Conservation (phyloP, 2,888 invertebrate species). For the Tiphia femorata region DNA sequence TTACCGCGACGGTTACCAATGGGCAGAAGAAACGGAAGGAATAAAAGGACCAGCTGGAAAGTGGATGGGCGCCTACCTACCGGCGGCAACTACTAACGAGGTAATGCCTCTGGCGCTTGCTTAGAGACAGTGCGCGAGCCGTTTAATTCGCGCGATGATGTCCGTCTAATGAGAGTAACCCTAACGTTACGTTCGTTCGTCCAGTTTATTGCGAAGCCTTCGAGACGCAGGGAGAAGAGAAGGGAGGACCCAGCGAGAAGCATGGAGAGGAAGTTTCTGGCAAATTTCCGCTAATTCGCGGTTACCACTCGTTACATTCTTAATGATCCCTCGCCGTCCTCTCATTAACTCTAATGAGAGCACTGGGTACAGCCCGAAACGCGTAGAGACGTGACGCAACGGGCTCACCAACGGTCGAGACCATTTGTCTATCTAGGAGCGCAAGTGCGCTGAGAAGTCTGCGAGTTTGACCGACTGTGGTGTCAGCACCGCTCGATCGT, state of each 20-base stretch:
- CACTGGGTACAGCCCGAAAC: constrained; percentile 15
- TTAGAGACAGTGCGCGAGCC: not conserved
- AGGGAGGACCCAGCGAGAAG: too few relatives aligned
- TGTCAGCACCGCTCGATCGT: too few relatives aligned
- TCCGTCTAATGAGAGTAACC: not conserved
- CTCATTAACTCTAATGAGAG: constrained; percentile 36
- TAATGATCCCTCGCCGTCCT: constrained; percentile 26
- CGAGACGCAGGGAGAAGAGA: too few relatives aligned
- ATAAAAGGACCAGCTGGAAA: too few relatives aligned
- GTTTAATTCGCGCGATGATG: not conserved
- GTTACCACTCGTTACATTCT: constrained; percentile 22
- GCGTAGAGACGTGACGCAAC: constrained; percentile 25
- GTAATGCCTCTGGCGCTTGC: not conserved
- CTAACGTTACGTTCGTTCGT: not conserved
- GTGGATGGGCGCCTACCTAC: too few relatives aligned
- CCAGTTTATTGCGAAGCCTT: not conserved
- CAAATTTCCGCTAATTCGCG: constrained; percentile 11
- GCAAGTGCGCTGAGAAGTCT: too few relatives aligned
- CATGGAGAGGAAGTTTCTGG: not conserved
- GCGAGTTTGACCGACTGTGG: too few relatives aligned
- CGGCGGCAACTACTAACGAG: too few relatives aligned
- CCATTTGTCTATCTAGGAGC: too few relatives aligned
- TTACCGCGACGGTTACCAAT: too few relatives aligned
- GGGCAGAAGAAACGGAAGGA: too few relatives aligned
- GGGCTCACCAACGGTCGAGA: too few relatives aligned